Base-by-base conservation (phyloP, 2,113 vertebrate species). In the Trinectes maculatus region DNA sequence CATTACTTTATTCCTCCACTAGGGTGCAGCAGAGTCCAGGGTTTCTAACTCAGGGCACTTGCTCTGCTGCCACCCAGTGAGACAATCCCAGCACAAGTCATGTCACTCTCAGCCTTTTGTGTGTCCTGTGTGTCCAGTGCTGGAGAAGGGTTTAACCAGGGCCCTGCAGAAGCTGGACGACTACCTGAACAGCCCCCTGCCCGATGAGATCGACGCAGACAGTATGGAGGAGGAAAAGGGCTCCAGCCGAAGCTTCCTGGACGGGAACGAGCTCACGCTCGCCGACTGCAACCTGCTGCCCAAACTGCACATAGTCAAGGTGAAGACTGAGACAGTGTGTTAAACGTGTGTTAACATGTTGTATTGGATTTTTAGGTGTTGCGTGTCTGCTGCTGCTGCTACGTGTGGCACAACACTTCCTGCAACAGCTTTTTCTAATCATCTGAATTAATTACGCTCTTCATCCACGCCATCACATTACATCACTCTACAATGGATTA, bases 241-340 rank as follows among this genome's bases (percentile, higher is more conserved):
- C 12, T 99, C 98, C 29, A 92, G 60, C 64, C 93, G 98, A 71
- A 86, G 86, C 83, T 99, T 98, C 89, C 90, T 99, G 68, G 98
- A 99, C 11, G 97, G 98, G 21, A 94, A 96, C 1, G 94, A 98
- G 51, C 87, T 99, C 67, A 96, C 97, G 0, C 92, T 99, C 33
- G 96, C 98, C 1, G 98, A 99, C 91, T 99, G 98, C 89, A 99
- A 99, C 83, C 95, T 99, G 68, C 91, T 99, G 82, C 98, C 98
- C 56, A 99, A 99, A 84, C 95, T 99, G 48, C 97, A 99, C 2
- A 98, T 99, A 84, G 94, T 98, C 77, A 98, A 98, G 95, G 98
- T 99, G 84, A 91, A 77, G 15, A 89, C 65, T 3, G 12, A 16
- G 36, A 19, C 7, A 8, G n/a, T n/a, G n/a, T n/a, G n/a, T n/a